Evolutionary conservation across 2,797 vertebrate genomes (phyloP).

Genomic region (Siniperca scherzeri): DNA sequence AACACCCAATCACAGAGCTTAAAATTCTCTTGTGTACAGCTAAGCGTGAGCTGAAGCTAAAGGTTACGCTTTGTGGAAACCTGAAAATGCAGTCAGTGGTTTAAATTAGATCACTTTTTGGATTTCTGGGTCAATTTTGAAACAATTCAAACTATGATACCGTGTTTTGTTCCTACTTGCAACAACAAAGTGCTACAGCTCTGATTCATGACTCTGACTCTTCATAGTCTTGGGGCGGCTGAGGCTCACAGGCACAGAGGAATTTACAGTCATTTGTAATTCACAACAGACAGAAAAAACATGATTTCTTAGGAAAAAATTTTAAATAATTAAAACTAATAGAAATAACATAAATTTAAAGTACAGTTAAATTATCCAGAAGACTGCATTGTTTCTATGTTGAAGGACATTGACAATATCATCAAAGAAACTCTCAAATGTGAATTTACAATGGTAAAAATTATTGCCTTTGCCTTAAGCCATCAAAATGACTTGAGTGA

Average conservation of each 20-base stretch:
- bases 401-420: background rate
- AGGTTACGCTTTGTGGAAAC: background rate
- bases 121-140: background rate
- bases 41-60: background rate
- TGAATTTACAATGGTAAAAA: background rate
- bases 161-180: background rate
- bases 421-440: background rate
- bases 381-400: background rate
- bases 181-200: background rate
- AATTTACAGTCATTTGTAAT: background rate
- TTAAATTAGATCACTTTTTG: background rate
- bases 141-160: background rate
- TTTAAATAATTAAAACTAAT: too few species aligned
- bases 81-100: background rate
- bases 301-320: background rate
- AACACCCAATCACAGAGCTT: background rate
- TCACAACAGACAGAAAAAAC: background rate
- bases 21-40: background rate
- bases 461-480: background rate
- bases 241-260: background rate
- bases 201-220: constrained; percentile 4
- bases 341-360: background rate
- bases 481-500: background rate
- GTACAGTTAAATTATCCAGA: background rate
- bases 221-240: background rate